A percentile compares a stretch with the other conserved stretches of the same genome.
Conservation (phyloP, 2,888 invertebrate genomes). For the Doris montereyensis region DNA sequence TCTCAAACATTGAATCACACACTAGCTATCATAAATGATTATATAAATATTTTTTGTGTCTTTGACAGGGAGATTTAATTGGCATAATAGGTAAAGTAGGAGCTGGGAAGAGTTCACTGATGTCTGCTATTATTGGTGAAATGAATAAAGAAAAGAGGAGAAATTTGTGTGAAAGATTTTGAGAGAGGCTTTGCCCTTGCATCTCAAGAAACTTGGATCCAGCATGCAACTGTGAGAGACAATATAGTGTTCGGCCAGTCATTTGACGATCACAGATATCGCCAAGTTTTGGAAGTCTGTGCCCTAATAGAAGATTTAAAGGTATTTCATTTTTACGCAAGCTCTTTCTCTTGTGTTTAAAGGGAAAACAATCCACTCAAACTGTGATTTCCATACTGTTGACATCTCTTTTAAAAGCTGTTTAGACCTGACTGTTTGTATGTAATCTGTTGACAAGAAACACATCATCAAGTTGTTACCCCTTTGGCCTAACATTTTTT, state of each 20-base stretch:
- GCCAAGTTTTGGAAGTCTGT: constrained; percentile 86
- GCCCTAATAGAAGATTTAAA: constrained; percentile 82
- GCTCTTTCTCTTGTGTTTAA: neutral
- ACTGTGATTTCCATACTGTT: neutral
- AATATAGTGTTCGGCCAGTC: constrained; percentile 94
- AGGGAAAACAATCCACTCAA: neutral
- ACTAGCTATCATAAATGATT: too few relatives aligned
- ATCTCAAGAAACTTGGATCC: constrained; percentile 90
- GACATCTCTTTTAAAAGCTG: neutral
- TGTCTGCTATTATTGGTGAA: constrained; percentile 89
- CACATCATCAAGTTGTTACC: too few relatives aligned
- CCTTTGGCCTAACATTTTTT: too few relatives aligned
- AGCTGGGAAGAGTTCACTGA: constrained; percentile 90
- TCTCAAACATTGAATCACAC: too few relatives aligned
- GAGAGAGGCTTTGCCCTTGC: constrained; percentile 76
- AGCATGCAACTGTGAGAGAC: constrained; percentile 89
- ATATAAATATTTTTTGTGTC: too few relatives aligned
- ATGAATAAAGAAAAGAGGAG: constrained; percentile 81
- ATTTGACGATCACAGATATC: constrained; percentile 86
- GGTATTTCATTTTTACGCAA: constrained; percentile 60
- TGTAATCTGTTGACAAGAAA: too few relatives aligned
- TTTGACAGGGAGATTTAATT: constrained; percentile 75
- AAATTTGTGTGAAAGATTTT: constrained; percentile 78
- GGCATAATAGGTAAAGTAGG: constrained; percentile 93
- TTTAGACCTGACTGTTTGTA: too few relatives aligned